Evolutionary conservation across 2,888 invertebrate species (phyloP).

Genomic region (Actias luna): DNA sequence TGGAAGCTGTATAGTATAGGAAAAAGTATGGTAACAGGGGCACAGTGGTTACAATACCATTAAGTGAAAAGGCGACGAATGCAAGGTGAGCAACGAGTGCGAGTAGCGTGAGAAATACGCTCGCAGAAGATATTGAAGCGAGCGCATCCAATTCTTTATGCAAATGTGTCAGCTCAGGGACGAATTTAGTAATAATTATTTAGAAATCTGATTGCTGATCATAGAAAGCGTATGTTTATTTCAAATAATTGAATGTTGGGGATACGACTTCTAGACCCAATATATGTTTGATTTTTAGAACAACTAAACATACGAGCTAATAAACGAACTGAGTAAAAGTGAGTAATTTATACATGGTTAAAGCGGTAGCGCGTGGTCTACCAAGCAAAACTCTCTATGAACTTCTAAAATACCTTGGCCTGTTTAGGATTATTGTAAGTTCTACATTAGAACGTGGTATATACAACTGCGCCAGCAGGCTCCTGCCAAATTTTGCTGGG

Average conservation of each 20-base stretch:
- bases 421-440: no score
- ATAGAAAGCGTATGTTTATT: neutral
- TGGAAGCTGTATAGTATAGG: conserved; percentile 22
- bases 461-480: no score
- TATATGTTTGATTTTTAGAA: no score
- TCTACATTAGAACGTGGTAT: no score
- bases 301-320: no score
- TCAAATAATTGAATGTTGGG: neutral
- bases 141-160: conserved; percentile 78
- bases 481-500: no score
- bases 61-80: conserved; percentile 44
- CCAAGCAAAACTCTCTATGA: no score
- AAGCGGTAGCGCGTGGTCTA: no score
- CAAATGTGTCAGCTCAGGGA: conserved; percentile 65
- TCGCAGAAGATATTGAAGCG: conserved; percentile 62
- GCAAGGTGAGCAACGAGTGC: conserved; percentile 29
- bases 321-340: no score
- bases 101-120: conserved; percentile 74
- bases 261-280: no score
- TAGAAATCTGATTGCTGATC: neutral
- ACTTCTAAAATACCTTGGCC: no score
- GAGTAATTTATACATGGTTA: no score
- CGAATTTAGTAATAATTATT: conserved; percentile 31
- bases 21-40: conserved; percentile 33
- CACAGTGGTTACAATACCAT: conserved; percentile 50